Evolutionary conservation across 2,888 invertebrate genomes (phyloP), one percentile per base, ranked within the genome.

Genomic region (Idaea aversata): DNA sequence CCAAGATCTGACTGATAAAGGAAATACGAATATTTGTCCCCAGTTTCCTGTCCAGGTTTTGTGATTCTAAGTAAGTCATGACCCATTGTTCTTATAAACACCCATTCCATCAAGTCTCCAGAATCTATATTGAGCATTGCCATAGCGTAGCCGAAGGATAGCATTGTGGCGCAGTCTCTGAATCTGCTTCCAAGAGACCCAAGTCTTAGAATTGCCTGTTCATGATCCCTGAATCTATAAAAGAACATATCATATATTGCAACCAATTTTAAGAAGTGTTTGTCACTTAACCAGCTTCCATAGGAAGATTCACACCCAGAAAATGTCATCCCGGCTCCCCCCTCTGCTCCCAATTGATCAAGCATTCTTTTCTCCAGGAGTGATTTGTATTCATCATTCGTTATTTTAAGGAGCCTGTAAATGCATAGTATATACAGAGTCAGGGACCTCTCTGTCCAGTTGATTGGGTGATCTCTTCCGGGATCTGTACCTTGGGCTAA

Each of bases 1-100:
- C 35, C 63, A 6, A 63, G 15, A 35, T 63, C 63, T 10, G 63
- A 63, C 35, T 63, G 63, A 13, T 63, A 63, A 0, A 58, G 63
- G 57, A 63, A 63, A 15, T 63, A 63, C 5, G 63, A 63, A 35
- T 63, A 6, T 38, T 58, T 13, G 10, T 58, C 10, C n/a, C 58
- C 58, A 58, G n/a, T 16, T 16, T 58, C 58, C n/a, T 58, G 10
- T 5, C 13, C 58, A n/a, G 5, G n/a, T 5, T n/a, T 58, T 1
- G 58, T n/a, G 16, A 58, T 58, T 16, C 16, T n/a, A 15, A n/a
- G 2, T 6, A 58, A 5, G 13, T 58, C 58, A 10, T 58, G n/a
- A 5, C 10, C 58, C 58, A 58, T 58, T 5, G 15, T 58, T 10
- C 58, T 5, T 10, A 58, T 16, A 16, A 58, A 58, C 5, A 58